A percentile compares a stretch with the other conserved stretches of the same genome.
phyloP scores from a whole-genome alignment of 2,797 vertebrate genomes.

The Neomorphus geoffroyi region DNA sequence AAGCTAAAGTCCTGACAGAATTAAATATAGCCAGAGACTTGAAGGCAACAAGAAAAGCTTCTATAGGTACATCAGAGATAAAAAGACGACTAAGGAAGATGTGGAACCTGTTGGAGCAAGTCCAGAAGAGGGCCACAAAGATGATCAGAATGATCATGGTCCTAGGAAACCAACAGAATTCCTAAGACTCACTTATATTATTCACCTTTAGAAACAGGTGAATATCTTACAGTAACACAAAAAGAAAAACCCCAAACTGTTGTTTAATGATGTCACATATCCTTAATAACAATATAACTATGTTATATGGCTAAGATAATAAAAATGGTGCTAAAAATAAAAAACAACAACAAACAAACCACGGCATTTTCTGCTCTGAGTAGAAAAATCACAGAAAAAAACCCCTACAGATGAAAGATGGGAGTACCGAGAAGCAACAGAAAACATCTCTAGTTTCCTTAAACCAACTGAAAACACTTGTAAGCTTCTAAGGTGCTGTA shows the following conservation, averaged over 20 bases:
- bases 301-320: not conserved
- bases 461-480: not conserved
- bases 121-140: no score
- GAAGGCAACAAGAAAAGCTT: no score
- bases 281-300: not conserved
- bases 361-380: not conserved
- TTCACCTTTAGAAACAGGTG: not conserved
- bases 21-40: no score
- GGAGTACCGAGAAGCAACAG: not conserved
- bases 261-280: not conserved
- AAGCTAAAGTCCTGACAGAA: no score
- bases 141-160: no score
- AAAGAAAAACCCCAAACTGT: not conserved
- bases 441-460: not conserved
- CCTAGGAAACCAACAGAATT: not conserved
- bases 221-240: not conserved
- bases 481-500: not conserved
- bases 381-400: not conserved
- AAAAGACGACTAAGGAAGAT: no score
- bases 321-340: not conserved
- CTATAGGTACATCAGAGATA: no score
- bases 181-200: not conserved
- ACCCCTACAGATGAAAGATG: not conserved
- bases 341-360: not conserved
- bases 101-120: no score